Base-by-base conservation (phyloP, 2,888 invertebrate genomes). In the Liposcelis brunnea region DNA sequence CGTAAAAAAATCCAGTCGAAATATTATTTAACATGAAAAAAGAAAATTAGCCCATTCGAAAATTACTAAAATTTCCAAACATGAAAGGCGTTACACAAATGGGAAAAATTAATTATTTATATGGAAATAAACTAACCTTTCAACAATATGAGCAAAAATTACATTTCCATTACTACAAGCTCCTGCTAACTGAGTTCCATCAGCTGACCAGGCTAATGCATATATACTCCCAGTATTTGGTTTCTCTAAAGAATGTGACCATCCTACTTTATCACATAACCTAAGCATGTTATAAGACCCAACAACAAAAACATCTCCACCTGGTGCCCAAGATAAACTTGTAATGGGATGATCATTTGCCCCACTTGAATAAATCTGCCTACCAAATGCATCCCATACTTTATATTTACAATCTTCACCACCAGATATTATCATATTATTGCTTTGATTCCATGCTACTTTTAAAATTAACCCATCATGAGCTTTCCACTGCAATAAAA, bases 111-210 rank as follows among this genome's bases (percentile, higher is more conserved):
- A 45, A 16, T 18, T 11, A 34, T 35, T 19, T 19, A 46, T 42
- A 46, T 19, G 43, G 42, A 32, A 38, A 33, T 35, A 50, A 37
- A 49, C 52, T 55, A 63, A 83, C 77, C 80, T 78, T 54, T 90
- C 86, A 52, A 93, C 78, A 33, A 94, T 77, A 63, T 93, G 87
- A 3, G 87, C 94, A 58, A 94, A 84, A 46, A 94, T 67, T 2
- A 98, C 77, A 51, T 83, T 79, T 0, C 93, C 91, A 57, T 82
- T 87, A 1, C 93, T 87, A 60, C 91, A 89, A n/a, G 90, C 94
- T 45, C 85, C 90, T 10, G 89, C 89, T 19, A 97, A 68, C 62
- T 97, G 95, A 0, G 94, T 95, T 3, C 94, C 89, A 65, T 98
- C 97, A 43, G 79, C 77, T 2, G 94, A 94, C 97, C 97, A 98